Evolutionary conservation across 2,113 vertebrate species (phyloP).

Genomic region (Callopanchax toddi): DNA sequence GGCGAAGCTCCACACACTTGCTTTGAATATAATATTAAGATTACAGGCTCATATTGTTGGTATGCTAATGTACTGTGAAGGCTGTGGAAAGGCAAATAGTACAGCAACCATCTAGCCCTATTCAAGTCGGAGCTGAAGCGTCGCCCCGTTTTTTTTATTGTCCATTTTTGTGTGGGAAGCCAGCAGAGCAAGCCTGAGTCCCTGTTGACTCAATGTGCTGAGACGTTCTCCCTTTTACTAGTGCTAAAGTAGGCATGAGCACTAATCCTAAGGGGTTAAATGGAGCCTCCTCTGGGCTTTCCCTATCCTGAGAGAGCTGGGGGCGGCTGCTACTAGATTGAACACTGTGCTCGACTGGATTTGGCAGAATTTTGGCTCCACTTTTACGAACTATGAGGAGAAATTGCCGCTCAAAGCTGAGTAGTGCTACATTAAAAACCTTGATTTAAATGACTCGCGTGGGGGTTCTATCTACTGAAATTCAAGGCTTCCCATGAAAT

Average conservation of each 20-base stretch:
- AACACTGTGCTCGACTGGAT: slow-evolving; percentile 53
- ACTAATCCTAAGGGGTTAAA: slow-evolving; percentile 82
- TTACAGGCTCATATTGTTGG: slow-evolving; percentile 45
- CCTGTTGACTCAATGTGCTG: slow-evolving; percentile 67
- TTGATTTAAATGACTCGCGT: neutral
- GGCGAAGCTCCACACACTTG: slow-evolving; percentile 18
- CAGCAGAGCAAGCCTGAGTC: slow-evolving; percentile 56
- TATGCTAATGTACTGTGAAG: slow-evolving; percentile 57
- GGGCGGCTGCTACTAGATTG: slow-evolving; percentile 57
- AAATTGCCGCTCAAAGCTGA: slow-evolving; percentile 17
- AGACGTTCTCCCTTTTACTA: slow-evolving; percentile 75
- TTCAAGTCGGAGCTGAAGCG: slow-evolving; percentile 56
- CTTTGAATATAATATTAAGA: slow-evolving; percentile 48
- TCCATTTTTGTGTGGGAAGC: slow-evolving; percentile 73
- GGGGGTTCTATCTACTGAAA: neutral
- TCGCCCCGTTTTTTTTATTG: slow-evolving; percentile 45
- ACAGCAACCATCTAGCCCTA: slow-evolving; percentile 50
- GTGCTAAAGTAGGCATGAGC: slow-evolving; percentile 79
- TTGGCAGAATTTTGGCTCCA: slow-evolving; percentile 51
- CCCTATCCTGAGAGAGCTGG: slow-evolving; percentile 70
- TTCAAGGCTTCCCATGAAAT: slow-evolving; percentile 6
- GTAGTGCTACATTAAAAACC: slow-evolving; percentile 1
- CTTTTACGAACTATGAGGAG: slow-evolving; percentile 35
- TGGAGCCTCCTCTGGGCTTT: slow-evolving; percentile 70
- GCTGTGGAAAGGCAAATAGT: slow-evolving; percentile 55